phyloP scores from a whole-genome alignment of 2,797 vertebrate genomes.

The Sebastolobus alascanus region DNA sequence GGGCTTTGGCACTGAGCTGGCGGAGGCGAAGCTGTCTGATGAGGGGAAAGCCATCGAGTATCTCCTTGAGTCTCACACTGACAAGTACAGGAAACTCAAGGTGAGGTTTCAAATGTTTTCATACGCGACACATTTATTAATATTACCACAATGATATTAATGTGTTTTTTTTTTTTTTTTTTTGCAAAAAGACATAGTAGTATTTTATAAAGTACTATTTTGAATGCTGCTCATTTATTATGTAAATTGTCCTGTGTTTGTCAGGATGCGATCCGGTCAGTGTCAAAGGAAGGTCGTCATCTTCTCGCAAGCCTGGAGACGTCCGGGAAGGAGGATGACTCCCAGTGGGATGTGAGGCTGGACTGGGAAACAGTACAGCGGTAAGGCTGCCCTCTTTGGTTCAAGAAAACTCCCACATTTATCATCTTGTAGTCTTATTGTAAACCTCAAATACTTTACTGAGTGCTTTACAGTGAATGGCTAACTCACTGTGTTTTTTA shows the following conservation, averaged over 20 bases:
- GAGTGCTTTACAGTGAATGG: not conserved
- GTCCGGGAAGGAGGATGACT: slow-evolving; percentile 81
- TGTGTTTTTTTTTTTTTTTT: not conserved
- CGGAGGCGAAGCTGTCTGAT: slow-evolving; percentile 90
- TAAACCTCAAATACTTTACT: not conserved
- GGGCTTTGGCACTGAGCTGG: slow-evolving; percentile 94
- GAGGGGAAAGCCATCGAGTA: slow-evolving; percentile 88
- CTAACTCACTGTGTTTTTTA: slow-evolving; percentile 58
- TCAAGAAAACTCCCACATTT: not conserved
- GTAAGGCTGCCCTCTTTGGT: slow-evolving; percentile 67
- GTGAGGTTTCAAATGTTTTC: slow-evolving; percentile 66
- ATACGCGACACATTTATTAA: not conserved
- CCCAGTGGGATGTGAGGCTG: slow-evolving; percentile 85
- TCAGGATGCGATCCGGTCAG: slow-evolving; percentile 92
- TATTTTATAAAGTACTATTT: not conserved
- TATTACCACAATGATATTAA: not conserved
- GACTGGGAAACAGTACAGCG: slow-evolving; percentile 96
- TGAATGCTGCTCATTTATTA: slow-evolving; percentile 1
- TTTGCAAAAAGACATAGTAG: not conserved
- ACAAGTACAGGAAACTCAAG: slow-evolving; percentile 94
- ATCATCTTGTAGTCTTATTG: not conserved
- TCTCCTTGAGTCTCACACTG: slow-evolving; percentile 89
- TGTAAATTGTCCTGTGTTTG: not conserved
- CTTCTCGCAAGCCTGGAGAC: slow-evolving; percentile 91
- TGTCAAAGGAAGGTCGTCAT: slow-evolving; percentile 92